Evolutionary conservation across 92 coral and sea anemone genomes (phyloP).

Genomic region (Hydrozoanthus gracilis): DNA sequence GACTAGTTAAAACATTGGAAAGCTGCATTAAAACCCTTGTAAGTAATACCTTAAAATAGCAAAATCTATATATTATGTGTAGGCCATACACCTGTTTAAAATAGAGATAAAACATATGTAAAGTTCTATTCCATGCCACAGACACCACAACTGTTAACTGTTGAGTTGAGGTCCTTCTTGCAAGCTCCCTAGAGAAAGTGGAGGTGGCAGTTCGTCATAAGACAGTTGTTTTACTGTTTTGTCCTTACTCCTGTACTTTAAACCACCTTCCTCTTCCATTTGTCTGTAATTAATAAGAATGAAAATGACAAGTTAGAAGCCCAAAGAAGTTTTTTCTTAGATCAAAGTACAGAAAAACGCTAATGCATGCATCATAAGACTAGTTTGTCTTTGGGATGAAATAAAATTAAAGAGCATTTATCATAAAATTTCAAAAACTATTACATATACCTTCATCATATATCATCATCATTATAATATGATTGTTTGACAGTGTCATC

Average conservation of each 20-base stretch:
- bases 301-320: neutral
- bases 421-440: too few species aligned
- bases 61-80: too few species aligned
- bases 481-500: too few species aligned
- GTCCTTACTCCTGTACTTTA: conserved; percentile 83
- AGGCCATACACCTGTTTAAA: neutral
- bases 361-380: neutral
- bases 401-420: too few species aligned
- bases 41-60: too few species aligned
- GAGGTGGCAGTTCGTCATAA: conserved; percentile 93
- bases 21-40: too few species aligned
- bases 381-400: too few species aligned
- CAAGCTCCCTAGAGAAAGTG: conserved; percentile 70
- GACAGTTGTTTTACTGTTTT: conserved; percentile 86
- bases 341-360: neutral
- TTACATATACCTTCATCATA: too few species aligned
- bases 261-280: conserved; percentile 93
- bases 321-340: too few species aligned
- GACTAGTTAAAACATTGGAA: too few species aligned
- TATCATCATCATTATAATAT: too few species aligned
- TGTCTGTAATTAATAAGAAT: conserved; percentile 55
- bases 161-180: conserved; percentile 17
- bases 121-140: neutral
- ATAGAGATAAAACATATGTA: neutral
- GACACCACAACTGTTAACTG: conserved; percentile 14